A percentile compares a stretch with the other conserved stretches of the same genome.
Evolutionary conservation across 2,113 vertebrate species (phyloP).

Genomic region (Furnarius figulus): DNA sequence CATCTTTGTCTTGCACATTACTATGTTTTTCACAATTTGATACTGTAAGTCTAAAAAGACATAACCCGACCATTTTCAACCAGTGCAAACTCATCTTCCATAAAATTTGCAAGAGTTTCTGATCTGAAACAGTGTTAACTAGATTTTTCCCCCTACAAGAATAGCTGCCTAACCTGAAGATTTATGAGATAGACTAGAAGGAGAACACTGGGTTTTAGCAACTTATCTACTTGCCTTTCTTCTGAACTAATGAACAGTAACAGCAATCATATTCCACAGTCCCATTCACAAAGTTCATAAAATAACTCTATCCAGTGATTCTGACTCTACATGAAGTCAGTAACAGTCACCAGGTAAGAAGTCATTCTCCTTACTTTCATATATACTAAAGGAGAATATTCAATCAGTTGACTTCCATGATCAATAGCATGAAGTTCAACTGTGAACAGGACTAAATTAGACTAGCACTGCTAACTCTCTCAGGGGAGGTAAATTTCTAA

Average conservation of each 20-base stretch:
- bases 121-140: background rate
- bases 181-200: background rate
- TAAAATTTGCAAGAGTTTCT: background rate
- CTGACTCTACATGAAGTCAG: background rate
- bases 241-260: constrained; percentile 13
- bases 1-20: background rate
- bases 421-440: background rate
- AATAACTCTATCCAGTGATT: background rate
- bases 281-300: background rate
- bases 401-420: background rate
- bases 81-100: background rate
- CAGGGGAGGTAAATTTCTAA: background rate
- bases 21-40: background rate
- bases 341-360: background rate
- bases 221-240: background rate
- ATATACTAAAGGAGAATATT: background rate
- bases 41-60: background rate
- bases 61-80: background rate
- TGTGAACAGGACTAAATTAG: background rate
- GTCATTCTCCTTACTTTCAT: background rate
- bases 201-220: background rate
- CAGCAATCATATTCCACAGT: background rate
- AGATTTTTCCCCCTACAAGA: background rate
- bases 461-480: background rate
- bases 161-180: background rate